These are phyloP conservation scores for Poliocrania exsul DNA, from an alignment of 2,797 vertebrate species.

Conservation along the genomic window DNA sequence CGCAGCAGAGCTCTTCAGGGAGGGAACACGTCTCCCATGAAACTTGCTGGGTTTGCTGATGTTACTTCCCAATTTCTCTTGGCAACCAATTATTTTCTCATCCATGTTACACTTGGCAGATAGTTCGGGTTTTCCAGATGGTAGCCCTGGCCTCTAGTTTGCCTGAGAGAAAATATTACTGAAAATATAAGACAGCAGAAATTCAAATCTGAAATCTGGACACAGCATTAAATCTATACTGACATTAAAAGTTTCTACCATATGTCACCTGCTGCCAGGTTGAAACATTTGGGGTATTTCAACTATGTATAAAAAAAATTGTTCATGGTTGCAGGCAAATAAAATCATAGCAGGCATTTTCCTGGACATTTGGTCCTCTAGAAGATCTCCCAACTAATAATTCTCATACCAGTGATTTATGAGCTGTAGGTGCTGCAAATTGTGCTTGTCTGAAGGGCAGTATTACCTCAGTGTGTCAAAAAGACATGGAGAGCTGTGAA, in stretches of 20 bases:
- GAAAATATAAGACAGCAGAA: neutral
- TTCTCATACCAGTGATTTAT: neutral
- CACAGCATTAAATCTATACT: neutral
- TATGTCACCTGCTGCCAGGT: neutral
- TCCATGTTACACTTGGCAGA: neutral
- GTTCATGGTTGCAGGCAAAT: neutral
- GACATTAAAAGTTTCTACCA: neutral
- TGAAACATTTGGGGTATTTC: neutral
- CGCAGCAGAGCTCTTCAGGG: neutral
- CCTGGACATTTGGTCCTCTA: neutral
- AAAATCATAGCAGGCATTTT: neutral
- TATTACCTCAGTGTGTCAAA: constrained; percentile 8
- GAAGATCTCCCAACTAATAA: neutral
- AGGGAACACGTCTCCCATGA: neutral
- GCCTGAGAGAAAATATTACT: neutral
- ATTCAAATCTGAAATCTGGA: constrained; percentile 1
- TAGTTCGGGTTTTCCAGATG: neutral
- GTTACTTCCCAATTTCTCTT: constrained; percentile 2
- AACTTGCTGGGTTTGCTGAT: neutral
- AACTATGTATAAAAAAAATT: neutral
- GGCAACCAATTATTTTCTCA: constrained; percentile 33
- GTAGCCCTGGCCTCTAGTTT: neutral
- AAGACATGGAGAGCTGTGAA: neutral
- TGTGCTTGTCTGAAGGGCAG: neutral
- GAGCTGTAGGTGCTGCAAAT: neutral